phyloP scores from a whole-genome alignment of 2,113 vertebrate genomes.

The Thoracochromis brauschi region DNA sequence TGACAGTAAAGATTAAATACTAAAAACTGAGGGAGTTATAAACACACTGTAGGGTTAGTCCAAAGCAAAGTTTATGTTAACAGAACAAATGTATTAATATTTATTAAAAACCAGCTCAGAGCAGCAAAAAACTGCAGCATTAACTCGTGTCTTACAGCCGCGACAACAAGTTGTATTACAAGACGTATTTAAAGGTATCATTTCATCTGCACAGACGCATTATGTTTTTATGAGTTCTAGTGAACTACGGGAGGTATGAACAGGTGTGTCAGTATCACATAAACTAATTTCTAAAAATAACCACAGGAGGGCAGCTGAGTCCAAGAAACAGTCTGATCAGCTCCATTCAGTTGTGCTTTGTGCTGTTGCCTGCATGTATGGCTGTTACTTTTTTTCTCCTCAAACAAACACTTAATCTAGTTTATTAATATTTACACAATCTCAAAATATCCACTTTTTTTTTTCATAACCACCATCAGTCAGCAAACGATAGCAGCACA shows the following conservation, averaged over 20 bases:
- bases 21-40: not conserved
- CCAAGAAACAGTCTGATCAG: not conserved
- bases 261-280: not conserved
- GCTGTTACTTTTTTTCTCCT: fast-evolving
- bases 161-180: fast-evolving
- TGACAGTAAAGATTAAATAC: not conserved
- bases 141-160: not conserved
- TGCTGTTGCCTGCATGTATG: not conserved
- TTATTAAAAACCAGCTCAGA: not conserved
- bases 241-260: not conserved
- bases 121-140: not conserved
- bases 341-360: not conserved
- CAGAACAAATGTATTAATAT: not conserved
- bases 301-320: conserved; percentile 33
- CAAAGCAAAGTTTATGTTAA: not conserved
- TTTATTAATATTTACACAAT: not conserved
- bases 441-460: not conserved
- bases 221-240: not conserved
- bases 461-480: not conserved
- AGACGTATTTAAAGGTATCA: not conserved
- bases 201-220: not conserved
- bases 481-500: not conserved
- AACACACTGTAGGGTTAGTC: not conserved
- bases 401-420: not conserved
- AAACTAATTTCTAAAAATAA: not conserved